Conservation (phyloP, 2,888 invertebrate genomes). For the Xanthia togata region DNA sequence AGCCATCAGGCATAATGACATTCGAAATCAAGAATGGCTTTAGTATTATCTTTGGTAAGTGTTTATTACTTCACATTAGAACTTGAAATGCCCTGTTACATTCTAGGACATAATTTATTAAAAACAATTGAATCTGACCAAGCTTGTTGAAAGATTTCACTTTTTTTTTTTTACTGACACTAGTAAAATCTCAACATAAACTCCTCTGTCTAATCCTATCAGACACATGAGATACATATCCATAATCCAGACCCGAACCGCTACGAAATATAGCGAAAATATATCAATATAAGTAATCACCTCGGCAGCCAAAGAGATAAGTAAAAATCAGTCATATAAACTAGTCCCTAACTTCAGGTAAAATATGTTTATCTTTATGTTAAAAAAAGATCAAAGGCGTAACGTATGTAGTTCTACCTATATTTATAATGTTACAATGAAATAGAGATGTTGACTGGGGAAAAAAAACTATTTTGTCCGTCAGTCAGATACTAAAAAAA, state of each 20-base stretch:
- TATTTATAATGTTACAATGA: not conserved
- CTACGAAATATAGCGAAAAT: not conserved
- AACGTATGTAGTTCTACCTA: not conserved
- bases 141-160: not conserved
- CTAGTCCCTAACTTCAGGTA: not conserved
- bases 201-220: no score
- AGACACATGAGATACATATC: not conserved
- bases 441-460: not conserved
- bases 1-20: no score
- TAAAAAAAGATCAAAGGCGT: slow-evolving; percentile 26
- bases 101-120: not conserved
- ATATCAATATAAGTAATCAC: not conserved
- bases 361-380: not conserved
- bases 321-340: not conserved
- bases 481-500: no score
- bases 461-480: no score
- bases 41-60: slow-evolving; percentile 15
- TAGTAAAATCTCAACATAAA: not conserved
- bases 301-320: not conserved
- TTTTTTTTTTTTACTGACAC: not conserved
- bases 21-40: slow-evolving; percentile 3
- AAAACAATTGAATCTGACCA: not conserved
- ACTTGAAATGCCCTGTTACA: no score
- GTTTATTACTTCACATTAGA: not conserved
- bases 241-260: no score